A percentile compares a stretch with the other conserved stretches of the same genome.
phyloP scores from a whole-genome alignment of 2,888 invertebrate species.

The Pseudolycoriella hygida region DNA sequence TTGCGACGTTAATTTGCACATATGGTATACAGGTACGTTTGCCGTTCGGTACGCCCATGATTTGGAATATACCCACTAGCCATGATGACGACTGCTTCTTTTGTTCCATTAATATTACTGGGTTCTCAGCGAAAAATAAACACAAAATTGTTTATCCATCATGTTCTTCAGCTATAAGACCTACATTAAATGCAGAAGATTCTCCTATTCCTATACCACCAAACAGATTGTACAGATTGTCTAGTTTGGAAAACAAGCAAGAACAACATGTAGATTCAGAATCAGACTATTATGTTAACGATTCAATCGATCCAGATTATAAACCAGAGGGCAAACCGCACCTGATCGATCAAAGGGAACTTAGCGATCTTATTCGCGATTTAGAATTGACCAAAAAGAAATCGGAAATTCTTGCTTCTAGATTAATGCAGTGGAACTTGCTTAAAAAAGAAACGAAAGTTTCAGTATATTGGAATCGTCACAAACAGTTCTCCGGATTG shows the following conservation, averaged over 20 bases:
- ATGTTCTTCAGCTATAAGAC: neutral
- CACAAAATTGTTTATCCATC: too few species aligned
- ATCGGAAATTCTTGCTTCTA: neutral
- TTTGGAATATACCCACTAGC: too few species aligned
- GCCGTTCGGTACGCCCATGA: too few species aligned
- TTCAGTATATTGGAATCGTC: neutral
- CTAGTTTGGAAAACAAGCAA: neutral
- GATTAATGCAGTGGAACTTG: neutral
- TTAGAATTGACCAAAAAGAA: neutral
- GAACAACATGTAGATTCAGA: neutral
- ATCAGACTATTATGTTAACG: too few species aligned
- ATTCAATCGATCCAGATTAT: too few species aligned
- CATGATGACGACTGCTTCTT: too few species aligned
- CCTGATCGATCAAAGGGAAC: neutral
- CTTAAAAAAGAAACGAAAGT: neutral
- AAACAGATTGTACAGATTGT: neutral
- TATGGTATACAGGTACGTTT: neutral
- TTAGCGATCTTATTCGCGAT: neutral
- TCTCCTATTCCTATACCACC: neutral
- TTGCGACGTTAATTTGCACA: neutral
- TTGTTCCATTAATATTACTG: too few species aligned
- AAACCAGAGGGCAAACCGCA: neutral
- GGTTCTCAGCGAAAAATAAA: too few species aligned
- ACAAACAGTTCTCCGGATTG: neutral
- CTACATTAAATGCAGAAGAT: neutral